Evolutionary conservation across 2,888 invertebrate genomes (phyloP), one percentile per base, ranked within the genome.

Genomic region (Phortica okadai): DNA sequence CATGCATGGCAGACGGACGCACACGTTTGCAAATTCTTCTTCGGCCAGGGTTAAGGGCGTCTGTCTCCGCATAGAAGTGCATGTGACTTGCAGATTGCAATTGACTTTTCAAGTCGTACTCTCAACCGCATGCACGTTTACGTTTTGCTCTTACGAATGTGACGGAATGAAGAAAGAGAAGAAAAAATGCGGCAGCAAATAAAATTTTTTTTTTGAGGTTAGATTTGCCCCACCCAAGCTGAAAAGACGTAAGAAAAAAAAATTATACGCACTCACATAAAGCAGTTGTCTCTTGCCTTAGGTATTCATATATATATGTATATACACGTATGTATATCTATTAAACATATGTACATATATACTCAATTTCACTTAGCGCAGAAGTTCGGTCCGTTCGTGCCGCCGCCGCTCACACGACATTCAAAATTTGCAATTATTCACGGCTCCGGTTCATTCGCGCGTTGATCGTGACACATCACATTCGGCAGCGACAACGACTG

Each of bases 181-280:
- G 44, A 42, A 59, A 73, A 58, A 74, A 50, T 41, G 25, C 11
- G 25, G 16, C 33, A 10, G 73, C 42, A 50, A 1, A 66, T 62
- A 33, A 76, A 54, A 41, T 54, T 50, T 75, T 8, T 45, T 45
- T 59, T 87, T 86, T 87, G 85, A 84, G 87, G 89, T 88, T 88
- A 88, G 83, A 88, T 86, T 86, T 87, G 87, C 87, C 87, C 87
- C 87, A 87, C 87, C 87, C 87, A 87, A 88, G 86, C 85, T 85
- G 70, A 75, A 70, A 59, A 88, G 59, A 77, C 58, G 58, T 56
- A 66, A 75, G 41, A 50, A 16, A 54, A 74, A 56, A 75, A 45
- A 25, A 14, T 1, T 42, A 77, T 76, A 80, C 64, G 74, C 76
- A 77, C 25, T 78, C 66, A 74, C 66, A 74, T 8, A 73, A 14